phyloP scores from a whole-genome alignment of 2,113 vertebrate genomes.

The Chitala chitala region DNA sequence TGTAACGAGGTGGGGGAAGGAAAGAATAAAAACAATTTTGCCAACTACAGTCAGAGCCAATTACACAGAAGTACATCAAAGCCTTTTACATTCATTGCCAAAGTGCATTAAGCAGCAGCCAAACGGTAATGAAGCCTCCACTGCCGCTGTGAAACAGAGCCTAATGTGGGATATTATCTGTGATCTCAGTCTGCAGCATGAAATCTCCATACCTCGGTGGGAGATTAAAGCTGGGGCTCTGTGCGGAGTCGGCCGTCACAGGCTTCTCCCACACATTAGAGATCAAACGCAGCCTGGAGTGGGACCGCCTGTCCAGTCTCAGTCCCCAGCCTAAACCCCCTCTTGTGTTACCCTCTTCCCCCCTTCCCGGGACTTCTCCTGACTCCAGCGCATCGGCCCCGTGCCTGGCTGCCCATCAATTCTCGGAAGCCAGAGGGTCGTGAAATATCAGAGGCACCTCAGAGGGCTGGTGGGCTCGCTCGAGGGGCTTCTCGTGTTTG shows the following conservation, averaged over 20 bases:
- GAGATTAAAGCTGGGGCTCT: conserved; percentile 16
- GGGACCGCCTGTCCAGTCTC: conserved; percentile 25
- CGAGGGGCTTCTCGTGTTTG: conserved; percentile 28
- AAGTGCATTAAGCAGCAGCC: conserved; percentile 1
- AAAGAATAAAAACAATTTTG: background rate
- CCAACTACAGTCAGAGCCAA: background rate
- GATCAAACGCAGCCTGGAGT: conserved; percentile 28
- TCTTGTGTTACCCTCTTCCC: background rate
- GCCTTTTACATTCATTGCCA: background rate
- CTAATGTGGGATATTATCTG: conserved; percentile 24
- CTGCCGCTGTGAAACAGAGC: conserved; percentile 5
- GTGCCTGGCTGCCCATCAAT: background rate
- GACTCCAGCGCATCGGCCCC: background rate
- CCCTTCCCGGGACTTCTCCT: background rate
- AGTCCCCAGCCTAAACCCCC: conserved; percentile 17
- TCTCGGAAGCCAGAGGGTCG: background rate
- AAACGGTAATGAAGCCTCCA: background rate
- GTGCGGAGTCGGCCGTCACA: conserved; percentile 3
- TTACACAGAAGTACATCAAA: background rate
- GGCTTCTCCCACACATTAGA: conserved; percentile 31
- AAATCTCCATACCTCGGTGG: conserved; percentile 27
- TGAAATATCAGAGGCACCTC: background rate
- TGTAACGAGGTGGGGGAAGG: background rate
- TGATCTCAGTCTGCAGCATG: conserved; percentile 19
- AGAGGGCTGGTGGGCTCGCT: conserved; percentile 33